Evolutionary conservation across 2,888 invertebrate genomes (phyloP), one percentile per base, ranked within the genome.

Genomic region (Aricia artaxerxes): DNA sequence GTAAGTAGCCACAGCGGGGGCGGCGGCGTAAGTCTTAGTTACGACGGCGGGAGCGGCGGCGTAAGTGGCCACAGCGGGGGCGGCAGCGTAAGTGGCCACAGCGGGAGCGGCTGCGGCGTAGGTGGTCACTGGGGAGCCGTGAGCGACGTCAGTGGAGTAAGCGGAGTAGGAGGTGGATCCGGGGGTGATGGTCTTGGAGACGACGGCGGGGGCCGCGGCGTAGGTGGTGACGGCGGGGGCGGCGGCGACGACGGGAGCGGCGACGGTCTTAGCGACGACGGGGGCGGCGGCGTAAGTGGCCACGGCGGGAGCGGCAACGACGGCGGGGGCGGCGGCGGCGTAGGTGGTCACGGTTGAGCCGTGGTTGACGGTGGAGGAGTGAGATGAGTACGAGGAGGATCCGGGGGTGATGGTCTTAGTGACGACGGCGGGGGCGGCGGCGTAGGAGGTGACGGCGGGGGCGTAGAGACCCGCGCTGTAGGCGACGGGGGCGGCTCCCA

Each of bases 321-420:
- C 49, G 4, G 73, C 73, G 1, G 73, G 73, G 31, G 73, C 73
- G 44, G 44, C 73, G 38, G 73, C 73, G 31, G 16, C 7, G 24
- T 44, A 44, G 40, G 73, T 4, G 40, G 44, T 44, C 16, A 44
- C 73, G 5, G 73, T 40, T 24, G 73, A 73, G n/a, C 73, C 73
- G 81, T 87, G 85, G 73, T 88, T 83, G 78, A 87, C 85, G 82
- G 86, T 85, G 80, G 86, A 84, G 35, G 87, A 83, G 84, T 85
- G 88, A 31, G 81, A 73, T 31, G 80, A 78, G 24, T n/a, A 53
- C 7, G 88, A 87, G 64, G 88, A 86, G 61, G 91, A 88, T 31
- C 91, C 88, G 49, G 94, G 91, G 75, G 90, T 87, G 84, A 91
- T 88, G 82, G 92, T 90, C 85, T 89, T 89, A 81, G 90, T 88